phyloP scores from a whole-genome alignment of 2,113 vertebrate genomes.

The Pardalotus punctatus region DNA sequence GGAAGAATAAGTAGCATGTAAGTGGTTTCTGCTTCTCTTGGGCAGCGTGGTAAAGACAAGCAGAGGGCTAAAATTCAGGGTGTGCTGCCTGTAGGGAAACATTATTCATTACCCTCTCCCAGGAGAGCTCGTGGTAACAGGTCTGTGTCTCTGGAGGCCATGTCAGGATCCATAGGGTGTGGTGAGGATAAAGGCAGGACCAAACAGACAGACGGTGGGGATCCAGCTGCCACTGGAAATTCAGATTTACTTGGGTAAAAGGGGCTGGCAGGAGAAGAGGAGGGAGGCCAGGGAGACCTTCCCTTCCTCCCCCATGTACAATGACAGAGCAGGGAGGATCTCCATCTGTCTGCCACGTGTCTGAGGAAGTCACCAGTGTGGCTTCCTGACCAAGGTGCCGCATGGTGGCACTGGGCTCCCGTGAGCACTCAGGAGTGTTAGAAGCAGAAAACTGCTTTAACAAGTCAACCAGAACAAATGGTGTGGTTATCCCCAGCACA shows the following conservation, averaged over 20 bases:
- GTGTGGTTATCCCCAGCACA: background rate
- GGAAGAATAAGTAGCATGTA: background rate
- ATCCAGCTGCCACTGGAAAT: background rate
- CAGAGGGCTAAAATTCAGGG: background rate
- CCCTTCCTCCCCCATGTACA: accelerated
- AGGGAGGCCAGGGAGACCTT: background rate
- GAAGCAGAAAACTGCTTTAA: background rate
- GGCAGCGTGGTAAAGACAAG: background rate
- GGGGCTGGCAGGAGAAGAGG: background rate
- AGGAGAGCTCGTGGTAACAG: background rate
- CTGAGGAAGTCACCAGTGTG: background rate
- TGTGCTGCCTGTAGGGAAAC: background rate
- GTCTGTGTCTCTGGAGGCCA: background rate
- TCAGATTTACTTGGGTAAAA: background rate
- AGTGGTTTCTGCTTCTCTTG: background rate
- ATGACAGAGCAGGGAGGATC: background rate
- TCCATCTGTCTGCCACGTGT: accelerated
- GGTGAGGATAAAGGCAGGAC: background rate
- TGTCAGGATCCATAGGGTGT: background rate
- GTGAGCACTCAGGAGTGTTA: background rate
- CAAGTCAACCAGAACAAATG: background rate
- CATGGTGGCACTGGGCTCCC: background rate
- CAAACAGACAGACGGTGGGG: background rate
- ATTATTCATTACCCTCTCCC: background rate
- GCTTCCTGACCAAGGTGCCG: background rate